Conservation (phyloP, 2,888 invertebrate species). For the Theretra japonica region DNA sequence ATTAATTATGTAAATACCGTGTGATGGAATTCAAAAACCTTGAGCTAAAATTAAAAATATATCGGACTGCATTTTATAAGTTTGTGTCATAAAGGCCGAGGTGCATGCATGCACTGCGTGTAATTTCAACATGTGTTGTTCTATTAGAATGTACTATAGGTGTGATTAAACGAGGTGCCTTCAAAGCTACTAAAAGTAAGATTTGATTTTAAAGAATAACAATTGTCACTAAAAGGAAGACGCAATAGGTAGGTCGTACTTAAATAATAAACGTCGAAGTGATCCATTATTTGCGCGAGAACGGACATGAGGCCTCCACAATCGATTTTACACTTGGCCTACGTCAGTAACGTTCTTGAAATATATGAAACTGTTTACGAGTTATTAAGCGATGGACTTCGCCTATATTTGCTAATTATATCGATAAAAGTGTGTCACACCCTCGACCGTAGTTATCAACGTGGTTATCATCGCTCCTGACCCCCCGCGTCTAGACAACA, state of each 20-base stretch:
- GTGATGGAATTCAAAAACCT: no score
- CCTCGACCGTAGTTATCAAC: slow-evolving; percentile 37
- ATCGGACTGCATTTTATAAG: not conserved
- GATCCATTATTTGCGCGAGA: not conserved
- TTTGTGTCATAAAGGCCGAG: not conserved
- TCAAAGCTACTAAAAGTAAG: not conserved
- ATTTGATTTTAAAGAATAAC: not conserved
- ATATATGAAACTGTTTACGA: slow-evolving; percentile 11
- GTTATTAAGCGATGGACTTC: slow-evolving; percentile 32
- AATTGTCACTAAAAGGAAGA: not conserved
- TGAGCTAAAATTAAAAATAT: no score
- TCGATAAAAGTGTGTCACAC: slow-evolving; percentile 43
- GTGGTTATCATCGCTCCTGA: slow-evolving; percentile 43
- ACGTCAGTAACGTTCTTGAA: not conserved
- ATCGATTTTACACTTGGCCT: slow-evolving; percentile 3
- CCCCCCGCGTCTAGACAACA: slow-evolving; percentile 44
- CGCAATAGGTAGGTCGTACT: not conserved
- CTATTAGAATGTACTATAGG: not conserved
- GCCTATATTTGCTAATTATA: slow-evolving; percentile 38
- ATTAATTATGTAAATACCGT: no score
- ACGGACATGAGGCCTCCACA: not conserved
- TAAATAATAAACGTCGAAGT: not conserved
- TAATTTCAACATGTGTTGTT: not conserved
- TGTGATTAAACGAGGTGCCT: not conserved
- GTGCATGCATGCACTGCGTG: not conserved